A percentile compares a stretch with the other conserved stretches of the same genome.
phyloP scores from a whole-genome alignment of 2,113 vertebrate genomes.

The Jaculus jaculus region DNA sequence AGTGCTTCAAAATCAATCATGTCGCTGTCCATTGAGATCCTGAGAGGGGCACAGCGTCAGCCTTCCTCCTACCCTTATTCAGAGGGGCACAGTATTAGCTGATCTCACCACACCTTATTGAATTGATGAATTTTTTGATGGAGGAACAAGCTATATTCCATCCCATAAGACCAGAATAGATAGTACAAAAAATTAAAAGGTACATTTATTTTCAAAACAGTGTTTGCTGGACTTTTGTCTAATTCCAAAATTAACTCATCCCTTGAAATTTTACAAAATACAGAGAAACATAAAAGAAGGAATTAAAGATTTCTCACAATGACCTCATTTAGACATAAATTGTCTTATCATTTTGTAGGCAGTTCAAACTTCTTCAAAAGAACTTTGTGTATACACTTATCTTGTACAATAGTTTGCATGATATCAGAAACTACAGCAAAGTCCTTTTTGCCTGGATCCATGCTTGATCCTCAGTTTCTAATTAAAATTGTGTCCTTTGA shows the following conservation, averaged over 20 bases:
- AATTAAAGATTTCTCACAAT: background rate
- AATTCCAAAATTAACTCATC: constrained; percentile 28
- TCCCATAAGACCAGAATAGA: background rate
- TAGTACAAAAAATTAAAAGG: background rate
- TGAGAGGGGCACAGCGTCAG: background rate
- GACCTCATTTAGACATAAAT: background rate
- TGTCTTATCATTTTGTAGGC: background rate
- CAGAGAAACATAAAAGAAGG: background rate
- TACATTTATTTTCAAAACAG: background rate
- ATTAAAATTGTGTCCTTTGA: constrained; percentile 37
- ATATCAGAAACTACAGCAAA: constrained; percentile 4
- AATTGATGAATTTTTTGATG: background rate
- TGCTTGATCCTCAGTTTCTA: constrained; percentile 5
- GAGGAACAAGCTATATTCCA: background rate
- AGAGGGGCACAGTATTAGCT: background rate
- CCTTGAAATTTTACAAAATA: background rate
- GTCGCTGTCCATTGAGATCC: background rate
- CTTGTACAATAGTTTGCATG: background rate
- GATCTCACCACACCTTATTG: background rate
- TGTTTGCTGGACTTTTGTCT: background rate
- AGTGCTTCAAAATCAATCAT: background rate
- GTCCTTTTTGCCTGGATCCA: background rate
- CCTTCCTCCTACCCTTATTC: too few species aligned
- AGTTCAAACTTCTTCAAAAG: background rate
- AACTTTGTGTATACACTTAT: background rate